Conservation (phyloP, 1,140 invertebrate species). For the Spodoptera frugiperda region DNA sequence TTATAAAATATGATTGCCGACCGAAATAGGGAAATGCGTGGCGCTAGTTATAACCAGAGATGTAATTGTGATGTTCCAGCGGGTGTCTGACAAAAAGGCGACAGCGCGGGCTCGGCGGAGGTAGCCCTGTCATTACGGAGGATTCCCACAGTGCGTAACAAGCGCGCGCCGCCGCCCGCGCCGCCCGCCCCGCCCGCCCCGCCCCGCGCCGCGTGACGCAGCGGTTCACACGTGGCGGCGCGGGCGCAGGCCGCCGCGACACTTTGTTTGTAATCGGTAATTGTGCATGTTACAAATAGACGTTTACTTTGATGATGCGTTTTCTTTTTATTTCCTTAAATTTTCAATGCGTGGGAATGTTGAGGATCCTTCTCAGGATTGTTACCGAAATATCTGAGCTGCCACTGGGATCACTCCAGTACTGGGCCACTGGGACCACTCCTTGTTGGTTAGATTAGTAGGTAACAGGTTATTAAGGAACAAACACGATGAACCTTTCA, state of each 20-base stretch:
- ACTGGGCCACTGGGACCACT: no score
- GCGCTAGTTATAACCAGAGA: neutral
- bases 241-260: neutral
- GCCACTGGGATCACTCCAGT: no score
- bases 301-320: conserved; percentile 25
- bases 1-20: neutral
- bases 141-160: conserved; percentile 1
- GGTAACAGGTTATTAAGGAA: no score
- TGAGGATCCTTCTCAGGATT: conserved; percentile 7
- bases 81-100: neutral
- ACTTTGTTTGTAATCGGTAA: conserved; percentile 9
- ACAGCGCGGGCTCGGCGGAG: neutral
- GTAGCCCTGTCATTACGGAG: conserved; percentile 9
- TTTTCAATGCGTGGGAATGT: conserved; percentile 15
- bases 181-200: neutral
- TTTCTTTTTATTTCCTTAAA: conserved; percentile 22
- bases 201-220: conserved; percentile 52
- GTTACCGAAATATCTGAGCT: neutral
- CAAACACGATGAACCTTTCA: no score
- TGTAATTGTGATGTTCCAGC: no score
- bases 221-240: conserved; percentile 62
- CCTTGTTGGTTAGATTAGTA: no score
- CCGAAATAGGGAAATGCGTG: neutral
- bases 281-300: conserved; percentile 30
- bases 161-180: no score